Evolutionary conservation across 1,140 invertebrate genomes (phyloP).

Genomic region (Aporrectodea caliginosa): DNA sequence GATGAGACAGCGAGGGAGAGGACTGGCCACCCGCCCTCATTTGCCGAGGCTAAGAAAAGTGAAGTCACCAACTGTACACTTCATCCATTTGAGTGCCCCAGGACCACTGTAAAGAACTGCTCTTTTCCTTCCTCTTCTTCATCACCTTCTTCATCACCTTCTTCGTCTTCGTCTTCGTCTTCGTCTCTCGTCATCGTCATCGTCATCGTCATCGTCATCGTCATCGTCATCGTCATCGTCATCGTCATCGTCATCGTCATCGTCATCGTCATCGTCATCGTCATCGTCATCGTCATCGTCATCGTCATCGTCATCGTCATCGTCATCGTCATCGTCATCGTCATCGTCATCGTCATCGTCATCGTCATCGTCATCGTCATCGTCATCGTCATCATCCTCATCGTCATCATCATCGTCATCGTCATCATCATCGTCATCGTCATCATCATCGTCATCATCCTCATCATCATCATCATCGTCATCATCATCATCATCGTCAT

Average conservation of each 20-base stretch:
- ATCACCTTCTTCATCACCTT: background rate
- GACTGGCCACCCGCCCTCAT: no score
- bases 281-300: background rate
- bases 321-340: background rate
- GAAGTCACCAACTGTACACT: background rate
- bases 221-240: background rate
- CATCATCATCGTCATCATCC: background rate
- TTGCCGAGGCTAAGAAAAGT: no score
- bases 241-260: background rate
- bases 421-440: background rate
- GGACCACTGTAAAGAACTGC: background rate
- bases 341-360: background rate
- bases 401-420: background rate
- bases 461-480: background rate
- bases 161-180: background rate
- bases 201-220: background rate
- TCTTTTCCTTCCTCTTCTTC: background rate
- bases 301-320: background rate
- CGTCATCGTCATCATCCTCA: background rate
- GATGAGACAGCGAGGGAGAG: no score
- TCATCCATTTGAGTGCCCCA: background rate
- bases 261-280: background rate
- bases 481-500: constrained; percentile 1
- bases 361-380: background rate
- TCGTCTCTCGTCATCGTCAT: background rate